Evolutionary conservation across 2,888 invertebrate species (phyloP), one percentile per base, ranked within the genome.

Genomic region (Agrochola lota): DNA sequence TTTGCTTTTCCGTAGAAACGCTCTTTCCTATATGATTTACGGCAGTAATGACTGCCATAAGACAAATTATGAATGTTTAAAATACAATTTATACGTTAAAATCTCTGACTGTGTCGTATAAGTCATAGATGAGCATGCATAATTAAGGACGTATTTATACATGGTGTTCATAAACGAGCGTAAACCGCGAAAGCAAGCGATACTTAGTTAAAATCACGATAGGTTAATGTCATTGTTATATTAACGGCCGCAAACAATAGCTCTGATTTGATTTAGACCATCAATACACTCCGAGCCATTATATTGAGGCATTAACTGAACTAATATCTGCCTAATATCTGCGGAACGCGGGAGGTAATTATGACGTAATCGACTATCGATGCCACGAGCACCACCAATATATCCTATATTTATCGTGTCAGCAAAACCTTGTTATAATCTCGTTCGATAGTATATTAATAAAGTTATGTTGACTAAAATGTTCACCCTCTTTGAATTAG

Each of bases 211-310:
- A 82, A 81, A 78, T 84, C 84, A 85, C 81, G 83, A 85, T 86
- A 88, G 84, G 87, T 83, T 89, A 88, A 91, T 86, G 86, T 80
- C 84, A 88, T 90, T 91, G 90, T 90, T 85, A 85, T 85, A 87
- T 81, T 85, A 83, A 82, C 81, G 74, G 82, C 81, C 70, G 74
- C 87, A 84, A 89, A 93, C 92, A 93, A 93, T 92, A 83, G 91
- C 82, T 77, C 81, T 88, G 87, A 91, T 92, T 91, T 91, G 92
- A 92, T 93, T 89, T 89, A 91, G 90, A 90, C 89, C 88, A 89
- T 90, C 90, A 89, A 90, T 90, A 91, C 84, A 87, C 88, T 85
- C 74, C 83, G 79, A 81, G 78, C 88, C 83, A 90, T 92, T 90
- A 91, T 90, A 87, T 85, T 84, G 85, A 88, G 88, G 88, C 87